phyloP scores from a whole-genome alignment of 2,797 vertebrate species.

The Margarornis squamiger region DNA sequence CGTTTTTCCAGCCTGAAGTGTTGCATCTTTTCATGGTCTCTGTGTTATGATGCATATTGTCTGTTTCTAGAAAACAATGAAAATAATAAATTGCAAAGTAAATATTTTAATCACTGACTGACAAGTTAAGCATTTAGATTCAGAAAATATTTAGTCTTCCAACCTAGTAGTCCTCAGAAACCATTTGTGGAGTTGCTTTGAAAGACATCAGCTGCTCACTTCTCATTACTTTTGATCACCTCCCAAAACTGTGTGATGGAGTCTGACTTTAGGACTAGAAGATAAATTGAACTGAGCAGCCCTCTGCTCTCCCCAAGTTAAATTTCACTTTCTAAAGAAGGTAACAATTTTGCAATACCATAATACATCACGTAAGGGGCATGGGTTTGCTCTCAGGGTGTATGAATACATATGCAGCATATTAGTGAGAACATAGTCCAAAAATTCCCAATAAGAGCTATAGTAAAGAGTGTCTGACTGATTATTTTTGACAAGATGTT shows the following conservation, averaged over 20 bases:
- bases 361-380: not conserved
- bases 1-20: not conserved
- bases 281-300: not conserved
- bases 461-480: not conserved
- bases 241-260: not conserved
- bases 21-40: not conserved
- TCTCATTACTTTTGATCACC: not conserved
- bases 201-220: not conserved
- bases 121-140: not conserved
- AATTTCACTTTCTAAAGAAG: not conserved
- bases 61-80: not conserved
- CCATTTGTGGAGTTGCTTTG: not conserved
- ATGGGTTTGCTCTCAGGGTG: not conserved
- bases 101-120: not conserved
- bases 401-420: not conserved
- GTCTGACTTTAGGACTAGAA: not conserved
- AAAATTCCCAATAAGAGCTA: not conserved
- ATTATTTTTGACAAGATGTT: slow-evolving; percentile 1
- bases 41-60: not conserved
- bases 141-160: not conserved
- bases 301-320: not conserved
- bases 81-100: not conserved
- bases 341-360: not conserved
- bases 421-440: not conserved
- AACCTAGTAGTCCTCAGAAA: not conserved